Base-by-base conservation (phyloP, 2,888 invertebrate species). In the Brachynemurus nebulosus region DNA sequence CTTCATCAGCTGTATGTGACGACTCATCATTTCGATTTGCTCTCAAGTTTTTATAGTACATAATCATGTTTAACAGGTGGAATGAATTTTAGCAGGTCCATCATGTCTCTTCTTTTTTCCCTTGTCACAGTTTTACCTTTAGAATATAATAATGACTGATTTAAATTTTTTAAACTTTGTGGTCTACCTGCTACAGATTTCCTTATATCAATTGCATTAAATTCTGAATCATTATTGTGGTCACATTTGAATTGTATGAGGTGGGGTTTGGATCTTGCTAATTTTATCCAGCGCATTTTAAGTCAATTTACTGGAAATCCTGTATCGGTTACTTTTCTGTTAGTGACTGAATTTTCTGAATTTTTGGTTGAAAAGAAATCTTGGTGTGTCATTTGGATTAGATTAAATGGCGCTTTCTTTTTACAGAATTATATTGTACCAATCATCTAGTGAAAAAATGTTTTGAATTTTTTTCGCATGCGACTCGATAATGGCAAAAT, bases 61-160 rank as follows among this genome's bases (percentile, higher is more conserved):
- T 50, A 49, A 37, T 47, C 42, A 44, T 50, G 42, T 47, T 47
- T 50, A 46, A 46, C 40, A 47, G 47, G 45, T 45, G 45, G 49
- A 50, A 49, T 49, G 45, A 46, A 49, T 49, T 46, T 50, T 40
- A 47, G 40, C 37, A 47, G 44, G 42, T 45, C 46, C 47, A 49
- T 49, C 47, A 46, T 49, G 35, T 48, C 44, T 47, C 35, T 45
- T 23, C 37, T 12, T 36, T 45, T 46, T 47, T 46, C 45, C 21
- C 23, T 45, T 42, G 46, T 43, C 20, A 39, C 39, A 39, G 39
- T 18, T 70, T 70, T 48, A 69, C 70, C 39, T 20, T 2, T 9
- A 9, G 19, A 21, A 39, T 39, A 39, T 21, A 21, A 2, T 2
- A 39, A 39, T 2, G 39, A 17, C 39, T 20, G 19, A n/a, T 39